Conservation (phyloP, 2,113 vertebrate genomes). For the Brachionichthys hirsutus region DNA sequence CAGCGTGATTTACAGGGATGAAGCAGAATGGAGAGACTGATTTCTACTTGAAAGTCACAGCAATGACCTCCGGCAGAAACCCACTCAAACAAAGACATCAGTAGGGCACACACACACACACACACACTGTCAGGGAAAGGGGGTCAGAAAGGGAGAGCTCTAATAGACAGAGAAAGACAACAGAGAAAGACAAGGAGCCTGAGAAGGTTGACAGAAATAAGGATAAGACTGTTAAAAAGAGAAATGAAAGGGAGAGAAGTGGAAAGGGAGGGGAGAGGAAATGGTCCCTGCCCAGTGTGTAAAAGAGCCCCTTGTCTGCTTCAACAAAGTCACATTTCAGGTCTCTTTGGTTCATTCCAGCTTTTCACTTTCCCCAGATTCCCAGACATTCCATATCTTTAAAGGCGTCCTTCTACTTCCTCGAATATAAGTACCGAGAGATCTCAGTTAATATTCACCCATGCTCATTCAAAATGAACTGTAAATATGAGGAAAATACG, state of each 20-base stretch:
- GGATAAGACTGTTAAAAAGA: conserved; percentile 37
- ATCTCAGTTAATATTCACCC: background rate
- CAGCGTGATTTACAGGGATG: conserved; percentile 83
- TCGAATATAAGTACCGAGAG: background rate
- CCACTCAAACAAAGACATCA: conserved; percentile 44
- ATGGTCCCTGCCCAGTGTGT: conserved; percentile 50
- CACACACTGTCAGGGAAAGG: conserved; percentile 49
- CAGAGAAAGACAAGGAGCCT: conserved; percentile 10
- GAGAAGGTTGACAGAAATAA: background rate
- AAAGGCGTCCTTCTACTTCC: background rate
- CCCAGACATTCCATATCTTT: conserved; percentile 21
- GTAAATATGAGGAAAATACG: no score
- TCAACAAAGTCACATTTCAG: conserved; percentile 67
- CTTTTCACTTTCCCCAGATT: conserved; percentile 14
- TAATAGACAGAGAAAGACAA: conserved; percentile 26
- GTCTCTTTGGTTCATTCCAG: conserved; percentile 31
- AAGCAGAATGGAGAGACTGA: conserved; percentile 78
- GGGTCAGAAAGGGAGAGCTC: conserved; percentile 34
- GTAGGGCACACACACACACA: conserved; percentile 29
- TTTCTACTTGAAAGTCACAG: conserved; percentile 84
- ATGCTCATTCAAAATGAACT: background rate
- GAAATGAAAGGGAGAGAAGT: conserved; percentile 2
- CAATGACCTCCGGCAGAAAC: conserved; percentile 70
- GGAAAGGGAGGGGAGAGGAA: conserved; percentile 27
- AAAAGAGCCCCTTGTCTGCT: conserved; percentile 66